phyloP scores from a whole-genome alignment of 2,888 invertebrate species.

The Sthenelais limicola region DNA sequence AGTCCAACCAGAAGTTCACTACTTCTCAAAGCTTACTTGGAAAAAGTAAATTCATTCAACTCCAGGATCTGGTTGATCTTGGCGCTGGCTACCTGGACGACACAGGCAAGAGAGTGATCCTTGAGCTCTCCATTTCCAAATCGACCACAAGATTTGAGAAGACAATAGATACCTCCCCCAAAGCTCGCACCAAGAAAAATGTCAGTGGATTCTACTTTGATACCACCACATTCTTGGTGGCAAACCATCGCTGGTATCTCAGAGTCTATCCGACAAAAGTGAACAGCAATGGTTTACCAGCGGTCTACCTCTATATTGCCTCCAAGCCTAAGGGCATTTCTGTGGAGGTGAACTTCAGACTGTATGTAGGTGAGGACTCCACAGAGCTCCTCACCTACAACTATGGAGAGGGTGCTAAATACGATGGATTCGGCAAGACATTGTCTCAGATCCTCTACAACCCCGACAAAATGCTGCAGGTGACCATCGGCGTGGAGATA shows the following conservation, averaged over 20 bases:
- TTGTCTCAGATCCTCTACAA: constrained; percentile 48
- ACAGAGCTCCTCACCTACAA: constrained; percentile 54
- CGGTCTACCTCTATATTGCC: constrained; percentile 54
- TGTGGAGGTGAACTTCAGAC: constrained; percentile 50
- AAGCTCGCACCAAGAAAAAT: constrained; percentile 52
- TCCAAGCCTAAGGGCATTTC: constrained; percentile 48
- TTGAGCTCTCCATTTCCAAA: constrained; percentile 49
- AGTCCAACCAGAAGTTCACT: constrained; percentile 53
- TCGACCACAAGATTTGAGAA: constrained; percentile 44
- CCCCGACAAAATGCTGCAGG: constrained; percentile 43
- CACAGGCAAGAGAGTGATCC: constrained; percentile 52
- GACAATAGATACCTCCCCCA: constrained; percentile 49
- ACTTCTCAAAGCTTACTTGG: constrained; percentile 52
- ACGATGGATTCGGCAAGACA: constrained; percentile 57
- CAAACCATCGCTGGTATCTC: constrained; percentile 53
- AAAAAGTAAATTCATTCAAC: constrained; percentile 50
- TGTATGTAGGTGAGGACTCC: constrained; percentile 49
- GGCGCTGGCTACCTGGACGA: constrained; percentile 51
- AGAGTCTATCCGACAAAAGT: constrained; percentile 53
- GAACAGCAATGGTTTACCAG: constrained; percentile 52
- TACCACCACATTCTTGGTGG: constrained; percentile 49
- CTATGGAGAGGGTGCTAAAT: constrained; percentile 56
- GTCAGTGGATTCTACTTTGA: constrained; percentile 55
- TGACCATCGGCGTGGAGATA: constrained; percentile 52
- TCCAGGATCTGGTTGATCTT: constrained; percentile 48